phyloP scores from a whole-genome alignment of 2,113 vertebrate species.

The Phalacrocorax pelagicus region DNA sequence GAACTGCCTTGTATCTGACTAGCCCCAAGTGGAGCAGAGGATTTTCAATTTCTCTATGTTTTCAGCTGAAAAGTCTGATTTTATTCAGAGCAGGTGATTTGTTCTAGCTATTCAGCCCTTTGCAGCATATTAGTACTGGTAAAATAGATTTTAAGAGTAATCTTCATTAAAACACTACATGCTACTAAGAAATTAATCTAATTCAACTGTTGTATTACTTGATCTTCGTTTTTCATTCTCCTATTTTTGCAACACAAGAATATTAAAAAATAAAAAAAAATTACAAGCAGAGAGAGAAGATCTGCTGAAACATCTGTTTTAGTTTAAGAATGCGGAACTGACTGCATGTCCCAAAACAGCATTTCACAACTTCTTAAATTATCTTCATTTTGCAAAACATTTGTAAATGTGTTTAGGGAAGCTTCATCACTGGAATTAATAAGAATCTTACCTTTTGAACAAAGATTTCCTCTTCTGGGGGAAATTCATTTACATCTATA shows the following conservation, averaged over 20 bases:
- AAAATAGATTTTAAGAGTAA: background rate
- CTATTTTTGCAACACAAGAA: background rate
- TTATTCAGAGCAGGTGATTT: background rate
- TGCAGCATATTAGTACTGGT: background rate
- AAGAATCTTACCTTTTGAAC: conserved; percentile 40
- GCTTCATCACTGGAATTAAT: background rate
- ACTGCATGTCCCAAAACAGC: background rate
- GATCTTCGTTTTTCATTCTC: background rate
- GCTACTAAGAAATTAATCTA: background rate
- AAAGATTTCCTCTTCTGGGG: background rate
- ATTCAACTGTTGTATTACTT: background rate
- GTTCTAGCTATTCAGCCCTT: background rate
- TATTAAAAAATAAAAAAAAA: background rate
- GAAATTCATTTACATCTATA: conserved; percentile 1
- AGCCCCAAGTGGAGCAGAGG: background rate
- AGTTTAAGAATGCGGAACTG: background rate
- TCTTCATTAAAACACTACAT: background rate
- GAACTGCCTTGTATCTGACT: background rate
- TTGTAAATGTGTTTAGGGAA: background rate
- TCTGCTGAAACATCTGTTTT: background rate
- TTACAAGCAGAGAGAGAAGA: background rate
- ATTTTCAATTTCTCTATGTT: background rate
- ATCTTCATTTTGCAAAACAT: background rate
- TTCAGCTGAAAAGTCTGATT: background rate
- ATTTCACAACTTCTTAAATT: background rate